Conservation (phyloP, 1,140 invertebrate species). For the Chlorops oryzae region DNA sequence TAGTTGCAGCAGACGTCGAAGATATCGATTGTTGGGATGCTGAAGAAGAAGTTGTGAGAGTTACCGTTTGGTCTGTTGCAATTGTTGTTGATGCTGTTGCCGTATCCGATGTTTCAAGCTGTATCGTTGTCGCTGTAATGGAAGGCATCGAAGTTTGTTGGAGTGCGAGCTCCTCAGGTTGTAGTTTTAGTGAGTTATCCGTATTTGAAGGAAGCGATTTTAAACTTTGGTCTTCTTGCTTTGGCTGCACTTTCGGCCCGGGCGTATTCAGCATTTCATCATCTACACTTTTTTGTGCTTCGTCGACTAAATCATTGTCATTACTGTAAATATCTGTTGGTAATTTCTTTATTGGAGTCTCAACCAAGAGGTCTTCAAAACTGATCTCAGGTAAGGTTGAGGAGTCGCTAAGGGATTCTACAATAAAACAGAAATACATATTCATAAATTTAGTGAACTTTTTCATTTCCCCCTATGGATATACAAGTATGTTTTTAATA, state of each 20-base stretch:
- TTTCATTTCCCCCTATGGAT: too few species aligned
- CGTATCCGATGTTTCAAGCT: slow-evolving; percentile 26
- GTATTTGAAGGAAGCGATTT: too few species aligned
- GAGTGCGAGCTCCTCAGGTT: too few species aligned
- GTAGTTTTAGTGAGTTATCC: too few species aligned
- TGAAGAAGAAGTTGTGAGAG: not conserved
- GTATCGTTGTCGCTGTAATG: slow-evolving; percentile 21
- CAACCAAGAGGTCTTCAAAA: slow-evolving; percentile 34
- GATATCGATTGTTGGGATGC: too few species aligned
- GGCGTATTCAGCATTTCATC: slow-evolving; percentile 35
- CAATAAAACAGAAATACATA: not conserved
- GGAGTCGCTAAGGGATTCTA: slow-evolving; percentile 31
- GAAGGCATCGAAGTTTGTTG: slow-evolving; percentile 11
- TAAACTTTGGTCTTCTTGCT: slow-evolving; percentile 14
- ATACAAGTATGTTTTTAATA: too few species aligned
- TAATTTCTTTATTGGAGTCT: slow-evolving; percentile 23
- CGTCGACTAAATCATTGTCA: slow-evolving; percentile 16
- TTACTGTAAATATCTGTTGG: slow-evolving; percentile 16
- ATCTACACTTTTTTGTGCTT: not conserved
- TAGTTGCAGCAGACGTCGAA: not conserved
- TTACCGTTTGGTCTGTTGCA: not conserved
- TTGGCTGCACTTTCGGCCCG: slow-evolving; percentile 26
- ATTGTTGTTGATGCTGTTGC: slow-evolving; percentile 19
- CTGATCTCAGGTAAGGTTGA: slow-evolving; percentile 35
- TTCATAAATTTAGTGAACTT: not conserved